Conservation (phyloP, 2,888 invertebrate genomes). For the Micropterix aruncella region DNA sequence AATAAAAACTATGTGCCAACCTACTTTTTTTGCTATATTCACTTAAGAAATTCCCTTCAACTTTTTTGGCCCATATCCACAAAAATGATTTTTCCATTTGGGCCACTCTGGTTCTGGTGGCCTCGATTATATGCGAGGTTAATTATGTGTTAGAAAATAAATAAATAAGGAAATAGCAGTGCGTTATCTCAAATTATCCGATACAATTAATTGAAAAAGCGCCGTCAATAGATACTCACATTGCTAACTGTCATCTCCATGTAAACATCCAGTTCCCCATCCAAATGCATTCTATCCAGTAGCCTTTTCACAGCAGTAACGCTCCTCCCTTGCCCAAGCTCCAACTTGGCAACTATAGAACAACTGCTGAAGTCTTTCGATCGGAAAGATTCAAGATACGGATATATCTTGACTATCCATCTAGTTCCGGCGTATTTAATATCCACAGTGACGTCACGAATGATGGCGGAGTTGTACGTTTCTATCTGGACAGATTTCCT, state of each 20-base stretch:
- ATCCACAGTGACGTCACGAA: conserved; percentile 44
- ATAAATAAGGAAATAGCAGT: too few species aligned
- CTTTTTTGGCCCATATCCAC: too few species aligned
- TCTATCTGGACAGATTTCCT: conserved; percentile 57
- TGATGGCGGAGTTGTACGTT: conserved; percentile 44
- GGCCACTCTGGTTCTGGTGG: too few species aligned
- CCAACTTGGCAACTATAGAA: conserved; percentile 18
- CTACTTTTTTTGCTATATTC: too few species aligned
- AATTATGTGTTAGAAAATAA: too few species aligned
- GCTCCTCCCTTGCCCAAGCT: conserved; percentile 21
- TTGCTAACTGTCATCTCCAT: conserved; percentile 23
- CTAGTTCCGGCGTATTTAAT: conserved; percentile 15
- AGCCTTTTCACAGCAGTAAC: conserved; percentile 18
- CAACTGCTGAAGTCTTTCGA: conserved; percentile 18
- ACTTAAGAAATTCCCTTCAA: too few species aligned
- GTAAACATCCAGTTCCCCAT: conserved; percentile 22
- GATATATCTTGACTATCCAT: conserved; percentile 23
- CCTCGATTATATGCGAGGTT: too few species aligned
- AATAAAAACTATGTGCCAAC: too few species aligned
- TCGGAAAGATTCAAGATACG: conserved; percentile 22
- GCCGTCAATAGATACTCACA: conserved; percentile 16
- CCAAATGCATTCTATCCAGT: conserved; percentile 16
- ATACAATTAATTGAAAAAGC: not conserved
- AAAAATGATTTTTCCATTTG: too few species aligned
- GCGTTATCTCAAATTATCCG: not conserved